Conservation (phyloP, 1,140 invertebrate species). For the Saxidomus purpurata region DNA sequence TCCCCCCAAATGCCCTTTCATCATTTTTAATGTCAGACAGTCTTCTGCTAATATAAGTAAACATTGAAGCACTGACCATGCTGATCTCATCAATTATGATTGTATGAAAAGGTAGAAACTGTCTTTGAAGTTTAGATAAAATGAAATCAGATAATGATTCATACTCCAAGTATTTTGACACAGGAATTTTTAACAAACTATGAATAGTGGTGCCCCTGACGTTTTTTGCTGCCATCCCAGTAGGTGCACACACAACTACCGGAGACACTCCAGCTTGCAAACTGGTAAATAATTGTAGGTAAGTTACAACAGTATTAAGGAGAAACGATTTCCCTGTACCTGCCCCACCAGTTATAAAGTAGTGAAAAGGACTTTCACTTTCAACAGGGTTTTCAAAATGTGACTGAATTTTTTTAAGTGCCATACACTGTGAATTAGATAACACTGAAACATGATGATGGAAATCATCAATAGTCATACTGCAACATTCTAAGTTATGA, state of each 20-base stretch:
- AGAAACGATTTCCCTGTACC: slow-evolving; percentile 63
- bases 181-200: slow-evolving; percentile 48
- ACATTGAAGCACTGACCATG: slow-evolving; percentile 48
- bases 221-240: slow-evolving; percentile 59
- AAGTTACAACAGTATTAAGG: slow-evolving; percentile 18
- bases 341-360: slow-evolving; percentile 63
- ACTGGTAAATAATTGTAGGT: slow-evolving; percentile 49
- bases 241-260: slow-evolving; percentile 65
- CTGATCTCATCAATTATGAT: slow-evolving; percentile 46
- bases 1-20: slow-evolving; percentile 60
- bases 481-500: slow-evolving; percentile 49
- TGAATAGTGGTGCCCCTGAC: slow-evolving; percentile 52
- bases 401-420: slow-evolving; percentile 17
- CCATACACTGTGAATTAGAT: neutral
- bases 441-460: neutral
- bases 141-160: slow-evolving; percentile 23
- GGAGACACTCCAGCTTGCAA: slow-evolving; percentile 10
- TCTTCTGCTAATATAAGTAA: slow-evolving; percentile 54
- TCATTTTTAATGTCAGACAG: slow-evolving; percentile 58
- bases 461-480: slow-evolving; percentile 61
- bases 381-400: neutral
- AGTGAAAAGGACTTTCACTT: slow-evolving; percentile 41
- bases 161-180: slow-evolving; percentile 28
- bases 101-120: too few relatives aligned
- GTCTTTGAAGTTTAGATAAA: slow-evolving; percentile 32